These are phyloP conservation scores for Siniperca knerii DNA, from an alignment of 2,113 vertebrate species.

Conservation along the genomic window DNA sequence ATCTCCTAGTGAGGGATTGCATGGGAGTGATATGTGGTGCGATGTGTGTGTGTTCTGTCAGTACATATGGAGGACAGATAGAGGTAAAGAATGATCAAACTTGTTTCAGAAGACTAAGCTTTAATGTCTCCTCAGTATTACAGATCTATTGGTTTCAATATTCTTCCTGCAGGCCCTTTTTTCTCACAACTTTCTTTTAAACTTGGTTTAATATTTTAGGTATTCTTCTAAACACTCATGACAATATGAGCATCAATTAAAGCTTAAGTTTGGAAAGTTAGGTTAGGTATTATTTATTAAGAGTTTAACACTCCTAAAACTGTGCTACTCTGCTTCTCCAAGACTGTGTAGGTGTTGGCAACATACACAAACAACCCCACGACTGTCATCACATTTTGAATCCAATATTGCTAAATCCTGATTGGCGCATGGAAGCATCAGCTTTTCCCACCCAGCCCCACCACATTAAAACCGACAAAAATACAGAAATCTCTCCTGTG, in stretches of 20 bases:
- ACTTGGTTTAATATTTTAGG: not conserved
- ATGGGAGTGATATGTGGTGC: slow-evolving; percentile 27
- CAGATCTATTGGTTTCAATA: slow-evolving; percentile 48
- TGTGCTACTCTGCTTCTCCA: not conserved
- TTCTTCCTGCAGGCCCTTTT: slow-evolving; percentile 25
- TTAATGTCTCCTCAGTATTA: slow-evolving; percentile 59
- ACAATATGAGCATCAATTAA: slow-evolving; percentile 28
- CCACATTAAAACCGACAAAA: not conserved
- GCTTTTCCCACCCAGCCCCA: too few species aligned
- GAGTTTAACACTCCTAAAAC: not conserved
- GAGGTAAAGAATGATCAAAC: slow-evolving; percentile 51
- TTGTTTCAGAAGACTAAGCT: slow-evolving; percentile 55
- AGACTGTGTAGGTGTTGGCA: not conserved
- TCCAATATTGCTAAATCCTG: not conserved
- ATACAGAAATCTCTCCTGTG: not conserved
- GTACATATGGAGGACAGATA: slow-evolving; percentile 74
- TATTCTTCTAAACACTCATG: slow-evolving; percentile 33
- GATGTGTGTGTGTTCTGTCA: slow-evolving; percentile 6
- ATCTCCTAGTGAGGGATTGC: slow-evolving; percentile 22
- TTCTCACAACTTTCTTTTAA: too few species aligned
- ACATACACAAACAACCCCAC: not conserved
- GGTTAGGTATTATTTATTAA: slow-evolving; percentile 9
- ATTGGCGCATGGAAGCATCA: not conserved
- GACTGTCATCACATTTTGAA: not conserved
- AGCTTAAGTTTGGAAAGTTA: not conserved